Evolutionary conservation across 2,888 invertebrate genomes (phyloP).

Genomic region (Phragmatobia fuliginosa): DNA sequence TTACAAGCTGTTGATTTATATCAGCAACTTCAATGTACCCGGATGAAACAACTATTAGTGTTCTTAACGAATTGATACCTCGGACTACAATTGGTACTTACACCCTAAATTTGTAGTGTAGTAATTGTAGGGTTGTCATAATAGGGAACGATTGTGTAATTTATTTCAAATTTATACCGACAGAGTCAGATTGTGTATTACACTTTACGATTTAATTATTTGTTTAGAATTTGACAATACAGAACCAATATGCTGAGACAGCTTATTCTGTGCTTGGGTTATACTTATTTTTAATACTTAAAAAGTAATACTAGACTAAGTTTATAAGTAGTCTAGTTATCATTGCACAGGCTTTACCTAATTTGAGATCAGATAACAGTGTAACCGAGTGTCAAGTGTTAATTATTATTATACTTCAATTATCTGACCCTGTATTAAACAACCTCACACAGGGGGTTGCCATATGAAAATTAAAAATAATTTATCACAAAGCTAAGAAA

Average conservation of each 20-base stretch:
- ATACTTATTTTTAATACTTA: too few species aligned
- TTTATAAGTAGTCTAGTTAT: neutral
- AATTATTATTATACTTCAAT: neutral
- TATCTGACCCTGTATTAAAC: too few species aligned
- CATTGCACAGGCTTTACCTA: neutral
- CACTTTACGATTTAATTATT: too few species aligned
- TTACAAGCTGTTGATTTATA: slow-evolving; percentile 41
- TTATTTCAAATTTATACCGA: slow-evolving; percentile 11
- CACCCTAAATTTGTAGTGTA: slow-evolving; percentile 22
- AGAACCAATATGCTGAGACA: neutral
- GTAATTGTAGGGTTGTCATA: slow-evolving; percentile 20
- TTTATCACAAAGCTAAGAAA: neutral
- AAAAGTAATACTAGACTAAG: too few species aligned
- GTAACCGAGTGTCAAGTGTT: neutral
- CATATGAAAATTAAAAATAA: neutral
- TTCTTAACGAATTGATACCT: slow-evolving; percentile 18
- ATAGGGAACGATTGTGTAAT: slow-evolving; percentile 24
- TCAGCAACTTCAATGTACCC: slow-evolving; percentile 24
- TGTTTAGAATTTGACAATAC: neutral
- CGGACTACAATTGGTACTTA: slow-evolving; percentile 36
- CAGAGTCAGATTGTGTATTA: neutral
- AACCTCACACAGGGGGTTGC: too few species aligned
- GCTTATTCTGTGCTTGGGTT: neutral
- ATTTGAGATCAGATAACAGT: neutral
- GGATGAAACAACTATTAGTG: slow-evolving; percentile 21